phyloP scores from a whole-genome alignment of 1,140 invertebrate genomes.

The Lutraria rhynchaena region DNA sequence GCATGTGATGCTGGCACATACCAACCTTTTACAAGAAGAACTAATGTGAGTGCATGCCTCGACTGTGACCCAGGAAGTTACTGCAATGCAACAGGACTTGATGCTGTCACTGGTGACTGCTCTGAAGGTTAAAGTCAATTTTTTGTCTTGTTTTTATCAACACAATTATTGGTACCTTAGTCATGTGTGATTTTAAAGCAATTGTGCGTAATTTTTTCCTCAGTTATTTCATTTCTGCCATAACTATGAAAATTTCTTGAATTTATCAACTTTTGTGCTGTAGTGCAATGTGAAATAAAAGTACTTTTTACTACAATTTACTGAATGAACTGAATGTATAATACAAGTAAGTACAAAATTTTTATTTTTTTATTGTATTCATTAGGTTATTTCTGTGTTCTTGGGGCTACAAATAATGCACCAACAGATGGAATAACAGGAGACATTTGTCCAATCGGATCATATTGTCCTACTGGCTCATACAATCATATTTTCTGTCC shows the following conservation, averaged over 20 bases:
- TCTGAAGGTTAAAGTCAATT: constrained; percentile 59
- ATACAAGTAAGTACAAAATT: neutral
- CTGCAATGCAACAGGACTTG: constrained; percentile 71
- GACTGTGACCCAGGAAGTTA: constrained; percentile 75
- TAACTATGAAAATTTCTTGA: too few species aligned
- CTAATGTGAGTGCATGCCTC: constrained; percentile 72
- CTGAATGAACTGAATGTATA: neutral
- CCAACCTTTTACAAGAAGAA: constrained; percentile 70
- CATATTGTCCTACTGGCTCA: constrained; percentile 76
- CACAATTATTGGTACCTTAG: too few species aligned
- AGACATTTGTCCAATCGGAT: constrained; percentile 77
- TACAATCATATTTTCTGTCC: constrained; percentile 74
- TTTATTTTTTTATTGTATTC: neutral
- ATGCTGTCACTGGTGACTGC: constrained; percentile 73
- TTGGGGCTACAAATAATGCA: constrained; percentile 66
- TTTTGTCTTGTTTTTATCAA: too few species aligned
- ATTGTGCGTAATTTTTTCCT: too few species aligned
- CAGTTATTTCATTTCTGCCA: too few species aligned
- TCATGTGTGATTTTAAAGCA: too few species aligned
- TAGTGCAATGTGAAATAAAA: too few species aligned
- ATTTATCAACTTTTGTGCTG: too few species aligned
- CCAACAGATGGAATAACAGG: constrained; percentile 77
- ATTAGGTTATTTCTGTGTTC: constrained; percentile 76
- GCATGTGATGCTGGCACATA: constrained; percentile 77
- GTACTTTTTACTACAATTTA: too few species aligned